Conservation (phyloP, 2,888 invertebrate genomes). For the Galerucella pusilla region DNA sequence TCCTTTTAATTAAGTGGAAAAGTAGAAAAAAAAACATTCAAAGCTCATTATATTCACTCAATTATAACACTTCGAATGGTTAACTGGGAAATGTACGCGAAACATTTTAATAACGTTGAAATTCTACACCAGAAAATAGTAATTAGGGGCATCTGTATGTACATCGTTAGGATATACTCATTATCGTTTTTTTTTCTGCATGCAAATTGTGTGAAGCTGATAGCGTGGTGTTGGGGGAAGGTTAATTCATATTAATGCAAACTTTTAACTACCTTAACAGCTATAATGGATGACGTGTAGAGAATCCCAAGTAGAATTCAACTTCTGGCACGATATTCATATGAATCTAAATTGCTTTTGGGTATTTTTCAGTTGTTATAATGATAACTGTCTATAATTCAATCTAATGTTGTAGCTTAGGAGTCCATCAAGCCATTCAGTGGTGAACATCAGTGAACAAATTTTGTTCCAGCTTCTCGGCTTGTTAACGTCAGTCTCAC, state of each 20-base stretch:
- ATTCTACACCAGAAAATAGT: slow-evolving; percentile 9
- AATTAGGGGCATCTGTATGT: slow-evolving; percentile 1
- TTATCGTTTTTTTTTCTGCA: slow-evolving; percentile 6
- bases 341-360: too few relatives aligned
- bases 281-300: background rate
- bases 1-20: background rate
- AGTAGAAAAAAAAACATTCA: slow-evolving; percentile 5
- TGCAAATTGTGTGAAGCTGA: background rate
- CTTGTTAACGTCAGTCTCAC: too few relatives aligned
- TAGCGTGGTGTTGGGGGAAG: background rate
- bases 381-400: too few relatives aligned
- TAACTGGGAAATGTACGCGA: background rate
- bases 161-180: slow-evolving; percentile 7
- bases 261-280: background rate
- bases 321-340: background rate
- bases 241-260: background rate
- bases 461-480: too few relatives aligned
- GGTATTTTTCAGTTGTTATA: too few relatives aligned
- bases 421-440: too few relatives aligned
- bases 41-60: background rate
- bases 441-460: too few relatives aligned
- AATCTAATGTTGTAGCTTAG: too few relatives aligned
- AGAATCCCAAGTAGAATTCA: background rate
- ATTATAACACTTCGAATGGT: background rate
- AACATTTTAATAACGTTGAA: slow-evolving; percentile 7